Conservation (phyloP, 2,888 invertebrate genomes). For the Brenthis ino region DNA sequence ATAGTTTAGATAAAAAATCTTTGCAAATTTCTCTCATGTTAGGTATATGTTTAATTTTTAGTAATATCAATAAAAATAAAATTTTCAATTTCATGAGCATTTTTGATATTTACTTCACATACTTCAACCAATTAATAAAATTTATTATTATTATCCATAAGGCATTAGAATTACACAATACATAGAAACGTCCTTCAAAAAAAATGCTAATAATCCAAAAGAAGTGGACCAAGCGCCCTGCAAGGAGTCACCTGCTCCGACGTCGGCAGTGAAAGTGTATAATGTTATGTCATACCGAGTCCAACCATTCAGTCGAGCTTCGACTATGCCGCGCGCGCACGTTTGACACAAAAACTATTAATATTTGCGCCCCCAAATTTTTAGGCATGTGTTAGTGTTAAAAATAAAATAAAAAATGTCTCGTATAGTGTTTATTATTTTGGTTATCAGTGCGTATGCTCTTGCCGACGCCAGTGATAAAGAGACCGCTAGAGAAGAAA, state of each 20-base stretch:
- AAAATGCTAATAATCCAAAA: slow-evolving; percentile 15
- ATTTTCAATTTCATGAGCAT: too few species aligned
- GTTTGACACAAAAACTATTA: slow-evolving; percentile 43
- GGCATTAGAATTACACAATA: too few species aligned
- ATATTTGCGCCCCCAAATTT: slow-evolving; percentile 41
- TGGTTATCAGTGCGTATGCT: slow-evolving; percentile 60
- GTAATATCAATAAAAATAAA: too few species aligned
- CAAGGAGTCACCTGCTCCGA: slow-evolving; percentile 50
- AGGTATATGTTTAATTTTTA: too few species aligned
- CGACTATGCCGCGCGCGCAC: slow-evolving; percentile 73
- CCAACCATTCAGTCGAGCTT: slow-evolving; percentile 58
- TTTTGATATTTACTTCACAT: too few species aligned
- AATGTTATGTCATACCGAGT: slow-evolving; percentile 72
- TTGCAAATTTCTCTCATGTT: too few species aligned
- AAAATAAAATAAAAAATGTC: slow-evolving; percentile 58
- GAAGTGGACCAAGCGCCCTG: slow-evolving; percentile 45
- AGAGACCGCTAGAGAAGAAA: slow-evolving; percentile 70
- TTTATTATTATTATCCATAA: too few species aligned
- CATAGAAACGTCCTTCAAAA: slow-evolving; percentile 1
- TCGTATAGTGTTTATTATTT: slow-evolving; percentile 60
- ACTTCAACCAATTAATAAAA: too few species aligned
- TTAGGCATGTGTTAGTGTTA: slow-evolving; percentile 55
- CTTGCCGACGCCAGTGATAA: slow-evolving; percentile 53
- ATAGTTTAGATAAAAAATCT: too few species aligned
- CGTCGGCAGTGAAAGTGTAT: slow-evolving; percentile 51